These are phyloP conservation scores for Meriones unguiculatus DNA, from an alignment of 2,113 vertebrate species.

Conservation along the genomic window DNA sequence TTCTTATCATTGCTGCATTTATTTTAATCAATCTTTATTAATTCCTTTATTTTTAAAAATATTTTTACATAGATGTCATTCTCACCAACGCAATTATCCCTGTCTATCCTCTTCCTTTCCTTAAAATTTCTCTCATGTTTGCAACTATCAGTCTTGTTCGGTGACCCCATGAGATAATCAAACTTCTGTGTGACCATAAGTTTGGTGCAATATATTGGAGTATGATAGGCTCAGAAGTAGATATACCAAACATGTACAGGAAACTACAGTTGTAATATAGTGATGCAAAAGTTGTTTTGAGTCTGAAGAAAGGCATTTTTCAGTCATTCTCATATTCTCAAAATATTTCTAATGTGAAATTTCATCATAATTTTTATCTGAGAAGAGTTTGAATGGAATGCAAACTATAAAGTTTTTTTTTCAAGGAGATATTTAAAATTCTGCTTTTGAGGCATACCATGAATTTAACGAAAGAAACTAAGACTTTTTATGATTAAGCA, in stretches of 20 bases:
- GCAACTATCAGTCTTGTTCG: not conserved
- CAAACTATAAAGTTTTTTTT: not conserved
- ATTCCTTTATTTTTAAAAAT: not conserved
- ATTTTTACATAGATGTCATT: not conserved
- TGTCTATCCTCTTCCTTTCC: not conserved
- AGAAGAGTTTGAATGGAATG: not conserved
- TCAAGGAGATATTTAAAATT: not conserved
- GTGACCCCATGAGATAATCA: not conserved
- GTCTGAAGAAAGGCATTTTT: not conserved
- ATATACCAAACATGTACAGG: not conserved
- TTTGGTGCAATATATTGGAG: not conserved
- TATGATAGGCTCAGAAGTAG: not conserved
- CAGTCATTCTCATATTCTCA: not conserved
- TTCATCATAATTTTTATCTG: not conserved
- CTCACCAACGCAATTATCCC: not conserved
- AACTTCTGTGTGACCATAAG: not conserved
- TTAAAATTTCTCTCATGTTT: not conserved
- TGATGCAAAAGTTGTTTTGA: not conserved
- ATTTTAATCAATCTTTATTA: not conserved
- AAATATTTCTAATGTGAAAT: not conserved
- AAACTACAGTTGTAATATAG: not conserved
- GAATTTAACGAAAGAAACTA: not conserved
- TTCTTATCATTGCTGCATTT: not conserved
- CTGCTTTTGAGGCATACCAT: not conserved
- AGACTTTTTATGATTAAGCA: not conserved